phyloP scores from a whole-genome alignment of 2,888 invertebrate genomes.

The Leistus spinibarbis region DNA sequence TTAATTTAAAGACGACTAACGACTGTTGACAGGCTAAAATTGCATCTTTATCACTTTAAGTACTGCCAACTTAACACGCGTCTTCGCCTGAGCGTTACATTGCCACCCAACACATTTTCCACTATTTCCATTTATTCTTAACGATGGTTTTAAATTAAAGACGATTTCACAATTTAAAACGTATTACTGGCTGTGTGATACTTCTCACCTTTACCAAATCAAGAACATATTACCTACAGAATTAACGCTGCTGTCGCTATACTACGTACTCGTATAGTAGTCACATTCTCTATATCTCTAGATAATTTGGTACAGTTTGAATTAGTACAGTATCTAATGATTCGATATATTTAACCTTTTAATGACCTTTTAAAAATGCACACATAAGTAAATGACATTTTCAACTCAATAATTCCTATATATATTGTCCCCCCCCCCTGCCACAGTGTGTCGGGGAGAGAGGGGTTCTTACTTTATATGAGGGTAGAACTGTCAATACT shows the following conservation, averaged over 20 bases:
- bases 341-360: conserved; percentile 37
- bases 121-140: conserved; percentile 38
- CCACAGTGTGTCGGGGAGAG: background rate
- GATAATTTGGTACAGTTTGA: too few species aligned
- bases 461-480: background rate
- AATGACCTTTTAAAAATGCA: conserved; percentile 27
- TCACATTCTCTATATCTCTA: background rate
- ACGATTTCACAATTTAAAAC: conserved; percentile 38
- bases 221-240: background rate
- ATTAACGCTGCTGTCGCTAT: too few species aligned
- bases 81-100: background rate
- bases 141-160: conserved; percentile 37
- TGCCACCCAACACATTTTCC: conserved; percentile 39
- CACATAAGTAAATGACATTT: conserved; percentile 16
- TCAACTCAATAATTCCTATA: conserved; percentile 27
- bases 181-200: conserved; percentile 29
- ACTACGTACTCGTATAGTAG: background rate
- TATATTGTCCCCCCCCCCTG: conserved; percentile 1
- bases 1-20: conserved; percentile 52
- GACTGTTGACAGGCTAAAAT: conserved; percentile 47
- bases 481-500: conserved; percentile 9
- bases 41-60: conserved; percentile 53
- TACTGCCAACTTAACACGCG: conserved; percentile 45
- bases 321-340: too few species aligned
- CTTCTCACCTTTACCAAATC: background rate